Percentiles rank a stretch among this genome's conserved stretches.
Evolutionary conservation across 2,113 vertebrate genomes (phyloP).

Genomic region (Falcunculus frontatus): DNA sequence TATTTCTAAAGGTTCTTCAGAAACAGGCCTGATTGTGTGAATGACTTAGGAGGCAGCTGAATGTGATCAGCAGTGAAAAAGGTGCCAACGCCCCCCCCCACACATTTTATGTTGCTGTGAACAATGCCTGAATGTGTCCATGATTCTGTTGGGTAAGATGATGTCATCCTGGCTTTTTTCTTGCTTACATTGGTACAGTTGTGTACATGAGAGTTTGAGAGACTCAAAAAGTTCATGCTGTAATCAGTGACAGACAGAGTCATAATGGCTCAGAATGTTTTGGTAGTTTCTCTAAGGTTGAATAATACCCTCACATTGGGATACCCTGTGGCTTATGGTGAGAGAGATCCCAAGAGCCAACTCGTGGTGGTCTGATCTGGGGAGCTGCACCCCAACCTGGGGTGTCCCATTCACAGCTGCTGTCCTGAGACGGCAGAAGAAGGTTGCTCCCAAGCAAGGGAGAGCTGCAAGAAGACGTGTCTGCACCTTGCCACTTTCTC

Average conservation of each 20-base stretch:
- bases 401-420: neutral
- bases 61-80: conserved; percentile 9
- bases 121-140: neutral
- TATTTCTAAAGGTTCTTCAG: neutral
- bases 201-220: neutral
- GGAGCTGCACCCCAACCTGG: neutral
- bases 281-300: neutral
- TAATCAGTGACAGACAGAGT: neutral
- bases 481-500: neutral
- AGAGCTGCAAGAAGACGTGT: neutral
- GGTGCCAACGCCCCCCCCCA: neutral
- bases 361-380: neutral
- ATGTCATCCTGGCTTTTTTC: neutral
- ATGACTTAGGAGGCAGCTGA: conserved; percentile 27
- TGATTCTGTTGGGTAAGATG: neutral
- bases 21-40: neutral
- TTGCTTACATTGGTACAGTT: neutral
- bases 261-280: neutral
- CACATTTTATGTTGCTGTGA: conserved; percentile 16
- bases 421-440: neutral
- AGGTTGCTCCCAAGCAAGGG: neutral
- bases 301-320: neutral
- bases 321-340: neutral
- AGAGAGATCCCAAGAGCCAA: neutral
- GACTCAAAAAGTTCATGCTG: neutral